These are phyloP conservation scores for Felis chaus DNA, from an alignment of 2,113 vertebrate genomes.

Conservation along the genomic window DNA sequence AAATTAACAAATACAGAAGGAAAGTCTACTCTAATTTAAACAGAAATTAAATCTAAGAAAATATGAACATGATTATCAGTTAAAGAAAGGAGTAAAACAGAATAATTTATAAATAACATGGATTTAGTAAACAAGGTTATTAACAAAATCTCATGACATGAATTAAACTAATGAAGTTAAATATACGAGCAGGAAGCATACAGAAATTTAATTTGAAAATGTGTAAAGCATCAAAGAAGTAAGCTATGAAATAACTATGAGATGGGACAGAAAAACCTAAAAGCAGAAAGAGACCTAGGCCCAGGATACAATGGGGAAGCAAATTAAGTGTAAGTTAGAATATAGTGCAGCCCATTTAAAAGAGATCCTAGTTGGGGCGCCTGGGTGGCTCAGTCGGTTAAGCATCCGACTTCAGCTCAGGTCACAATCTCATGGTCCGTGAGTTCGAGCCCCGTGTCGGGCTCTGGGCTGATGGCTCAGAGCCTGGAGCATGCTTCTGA, in stretches of 20 bases:
- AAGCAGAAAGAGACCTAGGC: background rate
- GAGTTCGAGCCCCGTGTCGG: no score
- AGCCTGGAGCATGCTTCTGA: no score
- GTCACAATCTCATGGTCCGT: no score
- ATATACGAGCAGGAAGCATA: conserved; percentile 14
- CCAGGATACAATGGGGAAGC: background rate
- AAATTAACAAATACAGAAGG: conserved; percentile 13
- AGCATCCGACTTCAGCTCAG: no score
- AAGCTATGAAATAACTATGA: background rate
- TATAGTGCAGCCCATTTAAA: background rate
- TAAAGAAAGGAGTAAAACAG: conserved; percentile 11
- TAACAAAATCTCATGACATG: conserved; percentile 2
- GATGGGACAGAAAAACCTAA: background rate
- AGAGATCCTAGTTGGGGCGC: background rate
- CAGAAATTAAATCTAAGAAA: conserved; percentile 27
- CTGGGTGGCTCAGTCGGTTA: no score
- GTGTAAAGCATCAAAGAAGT: conserved; percentile 29
- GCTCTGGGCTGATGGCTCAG: no score
- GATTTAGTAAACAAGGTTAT: conserved; percentile 36
- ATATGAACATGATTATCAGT: background rate
- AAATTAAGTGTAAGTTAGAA: background rate
- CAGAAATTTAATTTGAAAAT: conserved; percentile 39
- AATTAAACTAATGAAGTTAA: conserved; percentile 51
- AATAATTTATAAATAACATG: conserved; percentile 17
- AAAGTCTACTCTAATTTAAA: background rate